Conservation (phyloP, 1,140 invertebrate species). For the Gryon sp. region DNA sequence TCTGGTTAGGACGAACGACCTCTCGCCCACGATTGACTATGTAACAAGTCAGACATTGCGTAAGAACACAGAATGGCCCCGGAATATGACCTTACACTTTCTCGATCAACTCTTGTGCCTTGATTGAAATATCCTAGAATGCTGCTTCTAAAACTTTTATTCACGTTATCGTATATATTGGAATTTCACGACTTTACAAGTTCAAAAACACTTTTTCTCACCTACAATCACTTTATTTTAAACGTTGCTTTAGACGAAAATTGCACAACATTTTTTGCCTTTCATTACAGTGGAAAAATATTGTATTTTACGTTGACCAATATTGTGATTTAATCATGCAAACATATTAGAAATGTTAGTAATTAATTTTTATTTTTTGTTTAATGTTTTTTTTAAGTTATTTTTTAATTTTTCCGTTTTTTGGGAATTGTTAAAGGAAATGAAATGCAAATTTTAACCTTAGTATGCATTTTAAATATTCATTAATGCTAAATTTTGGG, state of each 20-base stretch:
- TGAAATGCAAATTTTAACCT: neutral
- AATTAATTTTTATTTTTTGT: neutral
- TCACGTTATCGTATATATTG: too few species aligned
- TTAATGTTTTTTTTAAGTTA: neutral
- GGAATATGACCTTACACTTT: conserved; percentile 64
- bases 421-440: too few species aligned
- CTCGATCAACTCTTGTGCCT: conserved; percentile 54
- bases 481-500: too few species aligned
- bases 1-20: conserved; percentile 67
- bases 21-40: conserved; percentile 63
- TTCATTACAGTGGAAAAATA: too few species aligned
- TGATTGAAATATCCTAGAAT: conserved; percentile 48
- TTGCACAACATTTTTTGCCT: too few species aligned
- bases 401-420: neutral
- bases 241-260: neutral
- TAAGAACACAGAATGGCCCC: conserved; percentile 61
- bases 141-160: neutral
- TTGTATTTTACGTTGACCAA: too few species aligned
- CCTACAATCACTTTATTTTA: neutral
- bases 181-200: too few species aligned
- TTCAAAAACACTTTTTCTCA: neutral
- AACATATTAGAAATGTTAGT: too few species aligned
- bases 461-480: neutral
- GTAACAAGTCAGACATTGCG: conserved; percentile 64
- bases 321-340: too few species aligned